phyloP scores from a whole-genome alignment of 2,113 vertebrate species.

The Ameiurus melas region DNA sequence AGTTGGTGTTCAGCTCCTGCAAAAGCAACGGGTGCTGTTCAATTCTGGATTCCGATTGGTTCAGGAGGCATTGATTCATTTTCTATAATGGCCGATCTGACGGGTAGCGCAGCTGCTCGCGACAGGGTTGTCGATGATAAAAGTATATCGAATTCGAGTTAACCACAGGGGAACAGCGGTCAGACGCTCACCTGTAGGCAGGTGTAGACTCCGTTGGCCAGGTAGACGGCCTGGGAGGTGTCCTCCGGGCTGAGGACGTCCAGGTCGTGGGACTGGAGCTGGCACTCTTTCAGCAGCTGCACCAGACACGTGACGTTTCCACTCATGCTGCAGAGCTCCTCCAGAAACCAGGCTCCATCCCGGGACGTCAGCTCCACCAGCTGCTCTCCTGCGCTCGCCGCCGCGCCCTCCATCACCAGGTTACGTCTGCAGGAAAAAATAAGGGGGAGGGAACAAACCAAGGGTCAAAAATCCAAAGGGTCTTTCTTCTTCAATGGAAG shows the following conservation, averaged over 20 bases:
- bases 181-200: conserved; percentile 83
- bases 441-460: not conserved
- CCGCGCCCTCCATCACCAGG: conserved; percentile 95
- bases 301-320: conserved; percentile 89
- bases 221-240: conserved; percentile 86
- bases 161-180: not conserved
- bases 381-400: conserved; percentile 91
- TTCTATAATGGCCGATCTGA: not conserved
- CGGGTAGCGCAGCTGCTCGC: not conserved
- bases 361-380: conserved; percentile 91
- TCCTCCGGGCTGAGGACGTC: conserved; percentile 86
- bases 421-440: conserved; percentile 76
- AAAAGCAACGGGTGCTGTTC: not conserved
- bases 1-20: conserved; percentile 97
- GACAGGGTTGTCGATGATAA: accelerated
- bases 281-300: conserved; percentile 89
- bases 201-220: conserved; percentile 92
- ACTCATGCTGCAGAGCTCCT: conserved; percentile 96
- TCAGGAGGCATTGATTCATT: not conserved
- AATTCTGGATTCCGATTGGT: not conserved
- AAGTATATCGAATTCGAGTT: not conserved
- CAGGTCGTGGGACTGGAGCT: conserved; percentile 86
- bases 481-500: not conserved
- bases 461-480: not conserved
- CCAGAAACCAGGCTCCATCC: conserved; percentile 96